Base-by-base conservation (phyloP, 2,113 vertebrate species). In the Maccullochella peelii region DNA sequence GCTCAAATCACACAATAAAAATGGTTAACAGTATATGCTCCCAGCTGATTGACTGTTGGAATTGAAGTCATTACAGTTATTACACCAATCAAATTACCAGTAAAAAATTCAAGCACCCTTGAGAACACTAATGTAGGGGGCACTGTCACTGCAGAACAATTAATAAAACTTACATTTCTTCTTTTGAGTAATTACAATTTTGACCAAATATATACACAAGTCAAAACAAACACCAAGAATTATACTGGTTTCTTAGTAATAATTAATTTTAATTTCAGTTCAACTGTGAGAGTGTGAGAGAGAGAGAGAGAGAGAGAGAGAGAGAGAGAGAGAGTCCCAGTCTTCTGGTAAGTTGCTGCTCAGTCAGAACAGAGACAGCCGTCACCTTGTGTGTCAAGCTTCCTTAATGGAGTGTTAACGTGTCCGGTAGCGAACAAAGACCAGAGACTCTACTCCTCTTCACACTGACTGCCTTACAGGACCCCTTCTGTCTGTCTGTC, bases 341-440 rank as follows among this genome's bases (percentile, higher is more conserved):
- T 77, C 73, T 23, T 73, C 59, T 63, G 68, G 52, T 68, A 83
- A 83, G 79, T 89, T 93, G 83, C 90, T 79, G 85, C 89, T 91
- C 92, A 90, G 91, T 84, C 74, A 88, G 90, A 92, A 90, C 90
- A 82, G 85, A 92, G 87, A 87, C 93, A 87, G 89, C 66, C 87
- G 38, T 82, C 78, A 79, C 87, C 89, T 70, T 78, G 82, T 63
- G 73, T 91, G 93, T 90, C 87, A 93, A 83, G 55, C 85, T 89
- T 84, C 86, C 87, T 79, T 92, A 92, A 95, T 91, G 91, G 94
- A 95, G 91, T 87, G 85, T 88, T 94, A 89, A 95, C 81, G 71
- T 94, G 93, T 95, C 93, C 91, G 91, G 89, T 93, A 82, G 89
- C 61, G 93, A 95, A 94, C 92, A 95, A 94, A 94, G 94, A 90